Percentiles rank a stretch among this genome's conserved stretches.
Conservation (phyloP, 2,888 invertebrate species). For the Lapara coniferarum region DNA sequence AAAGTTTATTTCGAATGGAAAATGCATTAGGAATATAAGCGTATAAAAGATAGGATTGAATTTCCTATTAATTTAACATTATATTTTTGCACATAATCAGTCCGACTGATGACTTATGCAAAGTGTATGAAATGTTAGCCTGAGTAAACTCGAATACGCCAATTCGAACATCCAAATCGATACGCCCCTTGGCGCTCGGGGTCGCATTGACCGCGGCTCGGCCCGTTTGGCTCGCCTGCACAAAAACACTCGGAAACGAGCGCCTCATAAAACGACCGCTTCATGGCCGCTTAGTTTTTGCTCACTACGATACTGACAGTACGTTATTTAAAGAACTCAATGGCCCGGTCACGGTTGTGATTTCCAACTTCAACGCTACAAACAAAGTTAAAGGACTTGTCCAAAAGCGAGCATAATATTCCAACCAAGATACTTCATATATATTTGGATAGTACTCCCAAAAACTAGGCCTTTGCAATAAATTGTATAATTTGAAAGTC, state of each 20-base stretch:
- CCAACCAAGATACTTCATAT: no score
- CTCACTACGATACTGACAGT: conserved; percentile 35
- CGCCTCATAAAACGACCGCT: conserved; percentile 50
- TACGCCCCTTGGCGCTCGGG: conserved; percentile 40
- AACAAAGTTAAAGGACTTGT: no score
- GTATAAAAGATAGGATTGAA: no score
- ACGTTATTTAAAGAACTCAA: conserved; percentile 43
- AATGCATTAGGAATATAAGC: neutral
- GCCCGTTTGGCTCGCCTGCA: conserved; percentile 34
- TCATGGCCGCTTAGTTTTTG: conserved; percentile 58
- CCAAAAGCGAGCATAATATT: no score
- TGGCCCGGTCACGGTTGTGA: conserved; percentile 45
- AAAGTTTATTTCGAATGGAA: neutral
- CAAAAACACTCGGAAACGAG: conserved; percentile 58
- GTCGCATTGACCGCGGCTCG: conserved; percentile 31
- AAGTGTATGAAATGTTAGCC: neutral
- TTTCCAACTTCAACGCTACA: conserved; percentile 23
- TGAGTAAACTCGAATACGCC: conserved; percentile 27
- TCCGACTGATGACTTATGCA: neutral
- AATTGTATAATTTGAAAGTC: no score
- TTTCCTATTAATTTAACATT: no score
- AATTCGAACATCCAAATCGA: conserved; percentile 50
- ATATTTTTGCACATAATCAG: no score
- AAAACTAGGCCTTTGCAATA: no score
- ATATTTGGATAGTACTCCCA: no score